phyloP scores from a whole-genome alignment of 2,888 invertebrate species.

The Spodoptera picta region DNA sequence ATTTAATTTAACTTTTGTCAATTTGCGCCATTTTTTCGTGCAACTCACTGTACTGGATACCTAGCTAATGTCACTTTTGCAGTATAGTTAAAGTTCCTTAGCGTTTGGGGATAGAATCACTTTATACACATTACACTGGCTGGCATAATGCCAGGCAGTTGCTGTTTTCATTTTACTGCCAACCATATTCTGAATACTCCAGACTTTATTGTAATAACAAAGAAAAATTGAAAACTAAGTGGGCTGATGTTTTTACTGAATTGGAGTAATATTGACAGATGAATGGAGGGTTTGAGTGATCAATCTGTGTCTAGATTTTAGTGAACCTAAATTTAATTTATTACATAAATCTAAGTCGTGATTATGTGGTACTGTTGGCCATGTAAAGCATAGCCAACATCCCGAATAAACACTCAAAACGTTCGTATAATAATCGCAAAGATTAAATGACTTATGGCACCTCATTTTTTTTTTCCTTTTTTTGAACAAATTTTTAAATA shows the following conservation, averaged over 20 bases:
- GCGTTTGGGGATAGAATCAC: conserved; percentile 69
- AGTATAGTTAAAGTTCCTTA: conserved; percentile 66
- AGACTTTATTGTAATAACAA: conserved; percentile 58
- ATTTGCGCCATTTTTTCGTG: conserved; percentile 64
- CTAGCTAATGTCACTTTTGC: conserved; percentile 61
- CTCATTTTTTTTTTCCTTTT: no score
- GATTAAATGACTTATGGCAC: no score
- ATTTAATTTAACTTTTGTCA: conserved; percentile 79
- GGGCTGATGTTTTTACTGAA: conserved; percentile 42
- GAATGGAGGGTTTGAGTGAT: conserved; percentile 2
- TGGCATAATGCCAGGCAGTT: conserved; percentile 64
- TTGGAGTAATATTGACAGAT: conserved; percentile 22
- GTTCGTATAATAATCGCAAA: no score
- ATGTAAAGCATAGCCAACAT: no score
- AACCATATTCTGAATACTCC: conserved; percentile 55
- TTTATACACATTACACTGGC: conserved; percentile 71
- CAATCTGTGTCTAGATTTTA: neutral
- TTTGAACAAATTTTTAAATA: no score
- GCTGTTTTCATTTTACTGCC: conserved; percentile 62
- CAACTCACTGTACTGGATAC: conserved; percentile 27
- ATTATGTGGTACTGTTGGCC: neutral
- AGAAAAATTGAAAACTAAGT: conserved; percentile 58
- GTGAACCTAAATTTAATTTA: no score
- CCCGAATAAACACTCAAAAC: no score
- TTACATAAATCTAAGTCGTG: no score